Base-by-base conservation (phyloP, 2,888 invertebrate genomes). In the Lasius fuliginosus region DNA sequence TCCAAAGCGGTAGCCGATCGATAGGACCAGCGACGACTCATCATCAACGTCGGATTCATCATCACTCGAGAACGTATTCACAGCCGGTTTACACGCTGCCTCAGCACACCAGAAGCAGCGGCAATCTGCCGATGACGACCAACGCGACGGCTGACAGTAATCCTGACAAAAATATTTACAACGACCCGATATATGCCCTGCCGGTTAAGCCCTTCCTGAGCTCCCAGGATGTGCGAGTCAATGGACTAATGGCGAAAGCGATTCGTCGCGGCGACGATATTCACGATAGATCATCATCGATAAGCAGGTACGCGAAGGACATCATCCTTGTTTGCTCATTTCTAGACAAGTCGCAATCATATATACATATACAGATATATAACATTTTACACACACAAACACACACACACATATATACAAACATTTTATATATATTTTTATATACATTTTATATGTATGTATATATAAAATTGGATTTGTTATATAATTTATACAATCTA, bases 131-230 rank as follows among this genome's bases (percentile, higher is more conserved):
- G 8, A 81, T 82, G 18, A 69, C 82, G 4, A 79, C 60, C 33
- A 71, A 46, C 73, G 68, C 76, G 5, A 75, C 81, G 62, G 87
- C 88, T 12, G 88, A 86, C 1, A 74, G 67, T 64, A 88, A 86
- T 71, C 36, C 88, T 58, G 87, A 87, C 23, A 91, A 89, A 60
- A 88, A 90, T 62, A 90, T 91, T 36, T 94, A 93, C 87, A 93
- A 91, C 68, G 94, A 94, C 81, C 94, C 94, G 68, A 93, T 94
- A 85, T 94, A 94, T 81, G 92, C 94, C 30, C 90, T 94, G 73
- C 94, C 94, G 27, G 93, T 94, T 23, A 95, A 94, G 82, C 94
- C 94, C 4, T 95, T 95, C 86, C 92, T 94, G 53, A 95, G 94
- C 86, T 92, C 94, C 9, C 94, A 95, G 86, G 94, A 95, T 75